Base-by-base conservation (phyloP, 2,113 vertebrate species). In the Circaetus gallicus region DNA sequence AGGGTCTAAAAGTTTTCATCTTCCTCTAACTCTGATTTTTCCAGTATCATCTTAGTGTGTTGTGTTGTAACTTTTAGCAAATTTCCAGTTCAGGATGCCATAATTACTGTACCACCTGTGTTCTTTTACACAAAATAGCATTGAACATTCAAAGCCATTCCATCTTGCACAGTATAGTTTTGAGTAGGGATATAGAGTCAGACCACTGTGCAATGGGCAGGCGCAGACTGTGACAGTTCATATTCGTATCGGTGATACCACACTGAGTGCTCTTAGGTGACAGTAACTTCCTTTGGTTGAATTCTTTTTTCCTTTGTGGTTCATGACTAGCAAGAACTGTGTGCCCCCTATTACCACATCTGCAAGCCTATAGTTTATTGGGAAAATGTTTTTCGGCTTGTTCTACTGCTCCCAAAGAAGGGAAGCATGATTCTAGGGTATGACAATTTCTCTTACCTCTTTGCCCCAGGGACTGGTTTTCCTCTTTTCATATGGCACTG, bases 161-260 rank as follows among this genome's bases (percentile, higher is more conserved):
- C 4, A 1, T 34, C 29, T 55, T 47, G 71, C n/a, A 53, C 36
- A 3, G 1, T 6, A 3, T 29, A 9, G 32, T 55, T 82, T 22
- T 52, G 52, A 61, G 58, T 12, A 76, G 66, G 31, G 43, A 8
- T 26, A 2, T 7, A 1, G 29, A 42, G 53, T 40, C 89, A 50
- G 67, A 26, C 6, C 24, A 3, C 26, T 10, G 63, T 8, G 15
- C 1, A 4, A 21, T 3, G 56, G 61, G 10, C 49, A 50, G 53
- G 31, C 3, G 1, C 73, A 16, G 71, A 1, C 10, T 26, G 65
- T 59, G 88, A 17, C 31, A 4, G 15, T 40, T 77, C 62, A 1
- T 32, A 2, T 55, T 71, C 1, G 0, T 31, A 1, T 1, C 10
- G 71, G 40, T 50, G 28, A 3, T 18, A 10, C 38, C n/a, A 4